phyloP scores from a whole-genome alignment of 2,113 vertebrate species.

The Passer domesticus region DNA sequence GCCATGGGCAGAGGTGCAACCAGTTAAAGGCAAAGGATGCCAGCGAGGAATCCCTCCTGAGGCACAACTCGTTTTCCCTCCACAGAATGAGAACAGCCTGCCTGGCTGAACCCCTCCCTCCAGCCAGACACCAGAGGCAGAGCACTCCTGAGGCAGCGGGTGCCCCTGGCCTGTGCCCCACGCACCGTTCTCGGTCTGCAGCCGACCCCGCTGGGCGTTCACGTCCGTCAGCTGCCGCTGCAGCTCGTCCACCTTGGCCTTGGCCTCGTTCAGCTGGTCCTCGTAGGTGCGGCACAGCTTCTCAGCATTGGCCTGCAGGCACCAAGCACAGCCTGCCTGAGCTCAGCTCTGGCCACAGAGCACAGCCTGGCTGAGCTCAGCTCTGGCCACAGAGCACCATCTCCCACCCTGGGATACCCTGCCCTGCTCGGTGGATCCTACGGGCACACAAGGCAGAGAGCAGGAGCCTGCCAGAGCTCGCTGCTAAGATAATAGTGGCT shows the following conservation, averaged over 20 bases:
- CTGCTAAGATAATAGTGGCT: neutral
- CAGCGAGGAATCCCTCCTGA: neutral
- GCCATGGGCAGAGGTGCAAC: neutral
- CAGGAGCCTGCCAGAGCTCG: neutral
- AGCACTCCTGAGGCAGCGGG: rapidly evolving
- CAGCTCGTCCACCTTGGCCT: conserved; percentile 87
- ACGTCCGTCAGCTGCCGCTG: conserved; percentile 85
- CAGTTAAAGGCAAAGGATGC: neutral
- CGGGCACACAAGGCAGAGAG: neutral
- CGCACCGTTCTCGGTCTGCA: conserved; percentile 86
- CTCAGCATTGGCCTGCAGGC: conserved; percentile 81
- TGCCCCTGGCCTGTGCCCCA: neutral
- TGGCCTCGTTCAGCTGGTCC: conserved; percentile 90
- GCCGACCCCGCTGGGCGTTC: conserved; percentile 78
- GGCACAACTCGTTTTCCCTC: neutral
- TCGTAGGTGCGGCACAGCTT: conserved; percentile 88
- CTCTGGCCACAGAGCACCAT: neutral
- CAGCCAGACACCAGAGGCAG: neutral
- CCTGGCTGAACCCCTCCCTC: rapidly evolving
- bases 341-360: neutral
- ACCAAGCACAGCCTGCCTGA: neutral
- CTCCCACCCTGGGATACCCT: neutral
- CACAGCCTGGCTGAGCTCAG: neutral
- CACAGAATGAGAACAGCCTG: neutral
- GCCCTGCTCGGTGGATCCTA: neutral